These are phyloP conservation scores for Drosophila pseudotakahashii DNA, from an alignment of 2,888 invertebrate genomes.

Conservation along the genomic window DNA sequence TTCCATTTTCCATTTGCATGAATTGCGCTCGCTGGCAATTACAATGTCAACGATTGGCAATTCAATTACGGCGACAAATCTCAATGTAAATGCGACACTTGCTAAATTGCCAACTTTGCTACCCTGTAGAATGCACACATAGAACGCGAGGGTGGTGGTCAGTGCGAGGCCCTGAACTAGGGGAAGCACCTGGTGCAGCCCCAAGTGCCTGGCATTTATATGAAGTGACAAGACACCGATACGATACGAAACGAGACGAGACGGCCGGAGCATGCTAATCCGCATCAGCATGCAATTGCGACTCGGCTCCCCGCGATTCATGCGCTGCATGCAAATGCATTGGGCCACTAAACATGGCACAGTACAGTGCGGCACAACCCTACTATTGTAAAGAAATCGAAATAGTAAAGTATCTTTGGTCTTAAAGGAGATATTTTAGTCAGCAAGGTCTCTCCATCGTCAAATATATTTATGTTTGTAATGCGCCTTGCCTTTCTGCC, in stretches of 20 bases:
- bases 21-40: slow-evolving; percentile 59
- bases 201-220: slow-evolving; percentile 49
- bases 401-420: no score
- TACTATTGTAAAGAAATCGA: no score
- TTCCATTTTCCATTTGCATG: slow-evolving; percentile 60
- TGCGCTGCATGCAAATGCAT: slow-evolving; percentile 55
- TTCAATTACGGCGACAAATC: slow-evolving; percentile 68
- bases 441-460: no score
- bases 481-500: no score
- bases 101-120: slow-evolving; percentile 5
- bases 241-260: not conserved
- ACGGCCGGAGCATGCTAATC: slow-evolving; percentile 55
- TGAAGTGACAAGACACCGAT: slow-evolving; percentile 42
- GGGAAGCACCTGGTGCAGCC: slow-evolving; percentile 17
- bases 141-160: slow-evolving; percentile 4
- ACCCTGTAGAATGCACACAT: not conserved
- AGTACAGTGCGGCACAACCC: no score
- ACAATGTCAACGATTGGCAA: slow-evolving; percentile 72
- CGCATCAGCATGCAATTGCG: slow-evolving; percentile 69
- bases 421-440: no score
- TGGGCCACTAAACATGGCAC: not conserved
- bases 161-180: slow-evolving; percentile 12
- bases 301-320: slow-evolving; percentile 49
- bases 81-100: slow-evolving; percentile 67
- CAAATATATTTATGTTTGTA: no score